phyloP scores from a whole-genome alignment of 64 coral and sea anemone genomes.

The Acropora tenuis region DNA sequence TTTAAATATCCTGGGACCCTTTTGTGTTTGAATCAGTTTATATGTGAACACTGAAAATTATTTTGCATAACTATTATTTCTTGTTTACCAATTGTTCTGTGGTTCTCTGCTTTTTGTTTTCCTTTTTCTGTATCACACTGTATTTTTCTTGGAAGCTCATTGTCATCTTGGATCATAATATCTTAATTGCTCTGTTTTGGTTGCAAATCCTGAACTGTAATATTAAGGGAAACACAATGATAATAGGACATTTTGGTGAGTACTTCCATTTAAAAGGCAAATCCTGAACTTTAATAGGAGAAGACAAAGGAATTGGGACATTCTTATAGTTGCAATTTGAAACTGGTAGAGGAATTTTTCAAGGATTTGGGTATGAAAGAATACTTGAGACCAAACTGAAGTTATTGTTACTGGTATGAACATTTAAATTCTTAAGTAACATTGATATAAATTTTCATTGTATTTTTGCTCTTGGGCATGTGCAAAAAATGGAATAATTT shows the following conservation, averaged over 20 bases:
- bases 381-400: not conserved
- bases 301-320: not conserved
- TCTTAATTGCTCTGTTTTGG: slow-evolving; percentile 9
- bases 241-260: slow-evolving; percentile 9
- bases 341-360: not conserved
- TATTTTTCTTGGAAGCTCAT: slow-evolving; percentile 8
- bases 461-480: not conserved
- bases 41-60: not conserved
- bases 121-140: slow-evolving; percentile 50
- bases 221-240: not conserved
- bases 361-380: not conserved
- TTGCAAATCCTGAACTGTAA: slow-evolving; percentile 50
- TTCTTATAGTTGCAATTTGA: not conserved
- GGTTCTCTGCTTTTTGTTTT: slow-evolving; percentile 22
- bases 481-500: not conserved
- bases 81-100: slow-evolving; percentile 48
- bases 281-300: slow-evolving; percentile 8
- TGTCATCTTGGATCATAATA: not conserved
- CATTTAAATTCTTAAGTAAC: slow-evolving; percentile 6
- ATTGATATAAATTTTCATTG: not conserved
- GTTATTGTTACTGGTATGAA: slow-evolving; percentile 2
- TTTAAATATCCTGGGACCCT: not conserved
- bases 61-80: not conserved
- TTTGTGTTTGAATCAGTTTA: not conserved
- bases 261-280: not conserved